Evolutionary conservation across 23 tunicate genomes (phyloP).

Genomic region (Trididemnum nubilum): DNA sequence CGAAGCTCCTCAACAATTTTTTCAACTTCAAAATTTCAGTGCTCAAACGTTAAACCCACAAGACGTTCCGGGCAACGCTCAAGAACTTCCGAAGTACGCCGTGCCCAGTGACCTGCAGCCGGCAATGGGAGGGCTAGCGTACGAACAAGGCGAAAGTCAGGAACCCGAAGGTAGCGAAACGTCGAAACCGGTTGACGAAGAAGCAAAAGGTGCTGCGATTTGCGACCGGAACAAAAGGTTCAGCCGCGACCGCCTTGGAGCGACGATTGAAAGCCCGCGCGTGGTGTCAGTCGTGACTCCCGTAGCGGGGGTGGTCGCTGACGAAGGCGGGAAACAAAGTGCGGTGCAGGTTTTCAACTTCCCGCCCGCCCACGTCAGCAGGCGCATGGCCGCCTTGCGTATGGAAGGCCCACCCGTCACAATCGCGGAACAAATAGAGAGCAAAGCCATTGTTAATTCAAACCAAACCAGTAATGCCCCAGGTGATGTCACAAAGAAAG

Average conservation of each 20-base stretch:
- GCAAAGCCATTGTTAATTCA: background rate
- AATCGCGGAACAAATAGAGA: background rate
- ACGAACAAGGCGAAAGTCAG: background rate
- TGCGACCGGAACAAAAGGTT: conserved; percentile 47
- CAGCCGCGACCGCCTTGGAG: conserved; percentile 81
- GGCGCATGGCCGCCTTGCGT: conserved; percentile 78
- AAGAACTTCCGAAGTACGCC: background rate
- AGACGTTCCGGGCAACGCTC: no score
- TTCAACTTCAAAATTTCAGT: no score
- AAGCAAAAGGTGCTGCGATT: conserved; percentile 57
- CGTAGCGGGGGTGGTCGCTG: background rate
- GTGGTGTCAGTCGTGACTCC: conserved; percentile 68
- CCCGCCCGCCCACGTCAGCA: conserved; percentile 71
- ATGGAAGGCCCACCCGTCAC: conserved; percentile 52
- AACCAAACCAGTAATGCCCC: background rate
- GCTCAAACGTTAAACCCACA: no score
- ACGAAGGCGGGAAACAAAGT: conserved; percentile 12
- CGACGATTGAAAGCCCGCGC: conserved; percentile 85
- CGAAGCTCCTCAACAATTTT: background rate
- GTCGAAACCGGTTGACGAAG: background rate
- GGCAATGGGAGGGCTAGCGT: background rate
- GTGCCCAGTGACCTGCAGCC: background rate
- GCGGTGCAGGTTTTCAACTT: conserved; percentile 48
- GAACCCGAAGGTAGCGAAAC: background rate
- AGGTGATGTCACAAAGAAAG: background rate